A percentile compares a stretch with the other conserved stretches of the same genome.
phyloP scores from a whole-genome alignment of 2,888 invertebrate genomes.

The Harpalus rubripes region DNA sequence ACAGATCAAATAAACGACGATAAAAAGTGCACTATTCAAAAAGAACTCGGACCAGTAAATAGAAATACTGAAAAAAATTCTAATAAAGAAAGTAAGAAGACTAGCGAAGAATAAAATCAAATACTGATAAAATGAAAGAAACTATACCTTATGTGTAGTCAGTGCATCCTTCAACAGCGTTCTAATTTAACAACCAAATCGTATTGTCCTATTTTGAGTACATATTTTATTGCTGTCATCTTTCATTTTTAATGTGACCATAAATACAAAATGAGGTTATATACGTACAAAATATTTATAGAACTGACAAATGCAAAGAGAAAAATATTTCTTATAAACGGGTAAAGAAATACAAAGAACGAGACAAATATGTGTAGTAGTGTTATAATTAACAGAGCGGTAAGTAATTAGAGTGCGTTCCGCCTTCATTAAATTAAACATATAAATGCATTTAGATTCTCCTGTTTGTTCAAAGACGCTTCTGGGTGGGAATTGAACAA shows the following conservation, averaged over 20 bases:
- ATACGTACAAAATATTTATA: not conserved
- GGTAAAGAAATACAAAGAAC: not conserved
- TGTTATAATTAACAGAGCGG: not conserved
- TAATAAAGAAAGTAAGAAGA: too few relatives aligned
- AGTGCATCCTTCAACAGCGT: not conserved
- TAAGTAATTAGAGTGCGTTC: slow-evolving; percentile 6
- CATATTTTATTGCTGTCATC: not conserved
- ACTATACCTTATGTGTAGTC: not conserved
- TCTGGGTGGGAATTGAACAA: not conserved
- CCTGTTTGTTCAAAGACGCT: not conserved
- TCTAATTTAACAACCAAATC: not conserved
- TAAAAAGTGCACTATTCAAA: too few relatives aligned
- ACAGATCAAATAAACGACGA: too few relatives aligned
- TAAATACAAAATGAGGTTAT: not conserved
- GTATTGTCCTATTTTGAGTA: not conserved
- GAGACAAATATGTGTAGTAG: not conserved
- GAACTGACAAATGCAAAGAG: not conserved
- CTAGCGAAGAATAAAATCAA: too few relatives aligned
- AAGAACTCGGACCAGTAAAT: too few relatives aligned
- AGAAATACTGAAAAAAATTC: too few relatives aligned
- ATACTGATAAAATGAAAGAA: too few relatives aligned
- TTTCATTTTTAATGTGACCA: not conserved
- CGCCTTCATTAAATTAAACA: not conserved
- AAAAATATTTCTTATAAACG: not conserved
- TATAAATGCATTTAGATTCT: slow-evolving; percentile 6